Evolutionary conservation across 2,888 invertebrate species (phyloP), one percentile per base, ranked within the genome.

Genomic region (Morinoia aosen): DNA sequence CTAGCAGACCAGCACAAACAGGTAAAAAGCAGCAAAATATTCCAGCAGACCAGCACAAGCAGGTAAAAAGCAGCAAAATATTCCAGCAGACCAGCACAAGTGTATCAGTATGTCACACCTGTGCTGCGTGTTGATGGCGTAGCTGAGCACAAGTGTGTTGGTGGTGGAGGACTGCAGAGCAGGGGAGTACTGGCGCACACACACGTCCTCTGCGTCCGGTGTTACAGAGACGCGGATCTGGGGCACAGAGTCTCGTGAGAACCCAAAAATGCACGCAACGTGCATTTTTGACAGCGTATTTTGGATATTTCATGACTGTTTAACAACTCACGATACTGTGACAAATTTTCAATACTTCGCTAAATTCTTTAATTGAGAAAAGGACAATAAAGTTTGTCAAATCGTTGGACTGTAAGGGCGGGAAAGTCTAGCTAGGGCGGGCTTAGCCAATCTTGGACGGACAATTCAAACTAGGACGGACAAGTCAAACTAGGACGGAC

Each of bases 221-320:
- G 96, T 96, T 16, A 96, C 94, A 0, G 96, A 96, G 8, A 96
- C 96, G 33, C 96, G 96, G 91, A 96, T 96, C 96, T 96, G 95
- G 5, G 95, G 48, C 76, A 76, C 33, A 76, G 25, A 0, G 19
- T 33, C 76, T 25, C 19, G 8, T 76, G 76, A 76, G 76, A 76
- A 76, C 76, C 76, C 16, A 76, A 19, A 76, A 76, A 76, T 33
- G 76, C 76, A 76, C 76, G 19, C 33, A 16, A 76, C 25, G 3
- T 33, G 76, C 33, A 7, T 19, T 0, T 76, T 3, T 14, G 8
- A 33, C 76, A 76, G 76, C 76, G 25, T 33, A 76, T 76, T 16
- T 76, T 76, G 33, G 14, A 2, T 76, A 16, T 76, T 48, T 95
- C 57, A 11, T 16, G 48, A 48, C 48, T 48, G 48, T 48, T 4